Evolutionary conservation across 2,888 invertebrate genomes (phyloP), one percentile per base, ranked within the genome.

Genomic region (Oxystoma pomonae): DNA sequence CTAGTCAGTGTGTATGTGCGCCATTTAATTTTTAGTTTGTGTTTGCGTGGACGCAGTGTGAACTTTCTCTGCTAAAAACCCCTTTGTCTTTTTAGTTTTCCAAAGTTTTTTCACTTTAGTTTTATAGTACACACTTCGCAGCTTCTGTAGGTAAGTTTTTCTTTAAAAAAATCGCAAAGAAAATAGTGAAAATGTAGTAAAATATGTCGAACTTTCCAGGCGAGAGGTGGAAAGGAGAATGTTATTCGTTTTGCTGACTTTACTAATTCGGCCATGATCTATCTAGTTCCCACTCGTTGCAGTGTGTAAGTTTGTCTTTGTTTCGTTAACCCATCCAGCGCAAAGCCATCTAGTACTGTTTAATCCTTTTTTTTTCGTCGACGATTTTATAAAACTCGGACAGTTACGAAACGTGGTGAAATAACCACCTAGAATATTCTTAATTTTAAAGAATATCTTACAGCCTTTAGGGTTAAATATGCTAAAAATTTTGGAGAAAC

Each of bases 1-100:
- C 63, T 65, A 67, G 66, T 66, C 58, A 66, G 64, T 63, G 65
- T 63, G 65, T 64, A 64, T 59, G 66, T 66, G 66, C 64, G 64
- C 57, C 63, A 59, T 65, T 55, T 35, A 35, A 56, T 66, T 60
- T 55, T 62, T 66, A 53, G 53, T 53, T 53, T 19, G 5, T 53
- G 53, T 53, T 53, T 53, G 19, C 53, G 53, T 53, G 53, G 35
- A 35, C 35, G 3, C 35, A 35, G 35, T 35, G 35, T 35, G 12
- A 35, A 35, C 35, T 35, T 35, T 35, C 35, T 35, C 35, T 35
- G 35, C 35, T 12, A 35, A 35, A 35, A 35, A 35, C 35, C 12
- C 5, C 35, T 35, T 3, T 35, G 3, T 35, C 12, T 12, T 12
- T 35, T 35, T 35, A 35, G 35, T 35, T 35, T 35, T 12, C 12